A percentile compares a stretch with the other conserved stretches of the same genome.
phyloP scores from a whole-genome alignment of 1,140 invertebrate species.

The Scylla paramamosain region DNA sequence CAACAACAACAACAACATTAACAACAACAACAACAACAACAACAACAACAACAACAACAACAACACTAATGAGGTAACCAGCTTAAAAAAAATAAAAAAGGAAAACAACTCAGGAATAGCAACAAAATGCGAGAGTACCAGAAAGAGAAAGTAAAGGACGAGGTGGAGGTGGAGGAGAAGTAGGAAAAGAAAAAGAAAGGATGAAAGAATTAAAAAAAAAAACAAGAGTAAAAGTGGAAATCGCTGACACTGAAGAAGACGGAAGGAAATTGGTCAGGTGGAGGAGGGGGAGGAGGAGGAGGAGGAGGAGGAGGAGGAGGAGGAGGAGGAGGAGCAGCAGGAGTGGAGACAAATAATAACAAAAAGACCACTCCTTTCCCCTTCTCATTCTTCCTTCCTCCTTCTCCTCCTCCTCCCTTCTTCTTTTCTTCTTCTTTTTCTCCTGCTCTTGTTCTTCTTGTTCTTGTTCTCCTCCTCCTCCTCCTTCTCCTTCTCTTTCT shows the following conservation, averaged over 20 bases:
- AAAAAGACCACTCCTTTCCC: not conserved
- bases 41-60: not conserved
- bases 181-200: not conserved
- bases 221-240: not conserved
- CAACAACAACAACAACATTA: not conserved
- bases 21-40: not conserved
- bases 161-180: not conserved
- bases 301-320: not conserved
- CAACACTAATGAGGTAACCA: not conserved
- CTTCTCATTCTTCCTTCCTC: too few relatives aligned
- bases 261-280: not conserved
- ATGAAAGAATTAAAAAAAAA: not conserved
- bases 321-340: not conserved
- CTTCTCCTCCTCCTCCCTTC: too few relatives aligned
- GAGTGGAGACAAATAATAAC: conserved; percentile 30
- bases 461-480: not conserved
- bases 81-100: not conserved
- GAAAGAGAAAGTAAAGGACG: not conserved
- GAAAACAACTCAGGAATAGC: too few relatives aligned
- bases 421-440: not conserved
- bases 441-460: not conserved
- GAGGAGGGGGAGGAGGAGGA: not conserved
- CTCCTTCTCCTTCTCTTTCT: not conserved
- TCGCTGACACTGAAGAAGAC: not conserved
- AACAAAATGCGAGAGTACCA: not conserved